Conservation (phyloP, 2,797 vertebrate species). For the Orestias chungarensis region DNA sequence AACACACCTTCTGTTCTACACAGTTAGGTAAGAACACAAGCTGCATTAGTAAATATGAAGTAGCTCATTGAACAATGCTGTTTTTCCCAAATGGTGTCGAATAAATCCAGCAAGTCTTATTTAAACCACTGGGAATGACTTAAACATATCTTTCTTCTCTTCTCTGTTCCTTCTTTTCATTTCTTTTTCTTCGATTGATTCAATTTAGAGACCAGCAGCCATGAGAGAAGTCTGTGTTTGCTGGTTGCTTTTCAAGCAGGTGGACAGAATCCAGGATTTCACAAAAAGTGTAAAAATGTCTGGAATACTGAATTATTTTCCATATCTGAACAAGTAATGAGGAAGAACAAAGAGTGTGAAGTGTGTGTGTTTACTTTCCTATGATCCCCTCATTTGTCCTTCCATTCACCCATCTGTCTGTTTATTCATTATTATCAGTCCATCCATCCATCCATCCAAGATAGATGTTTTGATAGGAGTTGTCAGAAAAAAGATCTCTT, state of each 20-base stretch:
- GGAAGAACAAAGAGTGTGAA: not conserved
- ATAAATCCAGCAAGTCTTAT: constrained; percentile 14
- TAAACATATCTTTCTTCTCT: constrained; percentile 4
- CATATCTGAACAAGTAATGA: not conserved
- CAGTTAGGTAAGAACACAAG: not conserved
- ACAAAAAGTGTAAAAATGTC: not conserved
- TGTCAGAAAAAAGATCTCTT: not conserved
- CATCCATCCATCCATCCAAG: not conserved
- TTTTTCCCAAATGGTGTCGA: constrained; percentile 9
- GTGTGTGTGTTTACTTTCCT: not conserved
- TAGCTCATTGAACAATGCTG: not conserved
- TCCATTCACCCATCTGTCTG: not conserved
- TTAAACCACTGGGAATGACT: not conserved
- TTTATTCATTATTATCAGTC: too few species aligned
- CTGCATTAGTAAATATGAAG: not conserved
- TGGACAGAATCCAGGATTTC: constrained; percentile 5
- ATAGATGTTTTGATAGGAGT: not conserved
- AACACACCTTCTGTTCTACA: constrained; percentile 8
- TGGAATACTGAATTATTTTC: not conserved
- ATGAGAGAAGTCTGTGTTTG: constrained; percentile 31
- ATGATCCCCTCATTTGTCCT: too few species aligned
- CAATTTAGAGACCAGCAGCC: constrained; percentile 13
- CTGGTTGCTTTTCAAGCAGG: constrained; percentile 27
- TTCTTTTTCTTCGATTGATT: constrained; percentile 49
- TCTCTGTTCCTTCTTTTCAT: constrained; percentile 30